Conservation (phyloP, 1,140 invertebrate species). For the Pseudomyrmex cubaensis region DNA sequence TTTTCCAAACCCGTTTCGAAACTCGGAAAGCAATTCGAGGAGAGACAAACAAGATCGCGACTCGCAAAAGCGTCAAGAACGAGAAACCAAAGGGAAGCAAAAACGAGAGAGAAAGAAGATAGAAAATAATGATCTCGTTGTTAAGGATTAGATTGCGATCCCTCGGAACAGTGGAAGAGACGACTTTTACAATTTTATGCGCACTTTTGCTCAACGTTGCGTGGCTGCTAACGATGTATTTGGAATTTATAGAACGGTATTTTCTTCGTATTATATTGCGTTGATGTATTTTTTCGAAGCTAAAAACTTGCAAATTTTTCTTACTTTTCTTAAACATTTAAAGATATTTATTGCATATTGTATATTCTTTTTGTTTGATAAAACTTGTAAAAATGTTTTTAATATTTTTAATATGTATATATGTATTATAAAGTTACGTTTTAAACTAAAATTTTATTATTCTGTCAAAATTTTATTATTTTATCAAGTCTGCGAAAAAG, state of each 20-base stretch:
- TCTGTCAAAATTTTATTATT: too few relatives aligned
- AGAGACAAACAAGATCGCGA: slow-evolving; percentile 44
- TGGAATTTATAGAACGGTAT: neutral
- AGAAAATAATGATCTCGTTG: slow-evolving; percentile 49
- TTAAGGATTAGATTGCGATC: slow-evolving; percentile 44
- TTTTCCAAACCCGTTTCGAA: slow-evolving; percentile 32
- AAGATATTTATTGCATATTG: too few relatives aligned
- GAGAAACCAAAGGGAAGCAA: neutral
- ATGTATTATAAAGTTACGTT: too few relatives aligned
- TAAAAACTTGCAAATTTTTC: too few relatives aligned
- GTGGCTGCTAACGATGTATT: slow-evolving; percentile 32
- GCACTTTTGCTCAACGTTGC: neutral
- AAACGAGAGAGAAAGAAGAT: neutral
- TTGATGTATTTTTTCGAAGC: slow-evolving; percentile 14
- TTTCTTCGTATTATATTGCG: neutral
- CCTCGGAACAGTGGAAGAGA: neutral
- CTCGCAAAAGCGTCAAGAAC: neutral
- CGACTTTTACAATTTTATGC: neutral
- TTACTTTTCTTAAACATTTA: too few relatives aligned
- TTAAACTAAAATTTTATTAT: slow-evolving; percentile 4
- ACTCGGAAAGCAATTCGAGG: slow-evolving; percentile 21
- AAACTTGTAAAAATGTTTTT: too few relatives aligned
- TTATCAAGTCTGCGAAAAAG: slow-evolving; percentile 34
- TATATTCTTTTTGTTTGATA: too few relatives aligned
- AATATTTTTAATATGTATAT: too few relatives aligned